Evolutionary conservation across 2,113 vertebrate genomes (phyloP).

Genomic region (Paramormyrops kingsleyae): DNA sequence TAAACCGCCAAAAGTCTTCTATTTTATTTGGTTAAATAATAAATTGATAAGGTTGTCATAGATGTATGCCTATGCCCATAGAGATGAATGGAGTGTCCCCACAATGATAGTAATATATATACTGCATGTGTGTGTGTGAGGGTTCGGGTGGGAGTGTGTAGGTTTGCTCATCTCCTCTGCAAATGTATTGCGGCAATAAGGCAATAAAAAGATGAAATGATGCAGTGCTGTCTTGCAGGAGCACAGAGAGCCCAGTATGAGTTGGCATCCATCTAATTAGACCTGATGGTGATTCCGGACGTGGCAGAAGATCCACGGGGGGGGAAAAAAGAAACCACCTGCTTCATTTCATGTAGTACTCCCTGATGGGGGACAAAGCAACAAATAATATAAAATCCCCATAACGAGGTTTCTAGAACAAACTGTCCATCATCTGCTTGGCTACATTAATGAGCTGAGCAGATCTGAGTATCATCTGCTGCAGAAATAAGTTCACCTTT

Average conservation of each 20-base stretch:
- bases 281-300: not conserved
- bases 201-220: not conserved
- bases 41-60: not conserved
- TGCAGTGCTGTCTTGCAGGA: not conserved
- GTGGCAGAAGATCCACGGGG: not conserved
- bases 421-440: not conserved
- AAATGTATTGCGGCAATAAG: not conserved
- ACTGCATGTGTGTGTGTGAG: not conserved
- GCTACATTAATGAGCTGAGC: not conserved
- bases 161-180: not conserved
- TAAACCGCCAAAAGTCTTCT: not conserved
- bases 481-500: not conserved
- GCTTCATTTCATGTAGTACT: not conserved
- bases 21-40: not conserved
- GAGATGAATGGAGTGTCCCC: not conserved
- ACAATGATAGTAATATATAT: not conserved
- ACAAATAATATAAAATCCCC: not conserved
- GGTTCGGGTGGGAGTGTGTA: not conserved
- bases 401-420: not conserved
- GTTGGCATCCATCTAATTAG: constrained; percentile 10
- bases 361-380: not conserved
- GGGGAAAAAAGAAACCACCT: not conserved
- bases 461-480: too few relatives aligned
- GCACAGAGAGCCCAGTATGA: not conserved
- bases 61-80: not conserved